A percentile compares a stretch with the other conserved stretches of the same genome.
phyloP scores from a whole-genome alignment of 1,140 invertebrate species.

The Drosophila lowei region DNA sequence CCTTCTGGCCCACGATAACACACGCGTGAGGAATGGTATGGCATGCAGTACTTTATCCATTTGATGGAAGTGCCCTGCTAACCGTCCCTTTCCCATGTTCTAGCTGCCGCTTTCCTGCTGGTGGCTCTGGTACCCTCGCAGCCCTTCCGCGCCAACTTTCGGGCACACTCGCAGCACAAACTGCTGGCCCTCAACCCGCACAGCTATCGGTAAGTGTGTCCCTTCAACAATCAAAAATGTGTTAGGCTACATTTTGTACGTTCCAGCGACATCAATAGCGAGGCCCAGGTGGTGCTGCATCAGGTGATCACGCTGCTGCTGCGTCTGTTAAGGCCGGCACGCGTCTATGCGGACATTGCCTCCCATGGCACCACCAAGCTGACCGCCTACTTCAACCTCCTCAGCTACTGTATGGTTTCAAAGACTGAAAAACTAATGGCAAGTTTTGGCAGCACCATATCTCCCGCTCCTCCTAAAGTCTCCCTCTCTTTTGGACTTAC shows the following conservation, averaged over 20 bases:
- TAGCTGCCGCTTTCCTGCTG: constrained; percentile 92
- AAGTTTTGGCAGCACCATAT: constrained; percentile 57
- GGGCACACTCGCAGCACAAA: constrained; percentile 83
- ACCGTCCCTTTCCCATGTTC: constrained; percentile 61
- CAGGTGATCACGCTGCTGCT: constrained; percentile 92
- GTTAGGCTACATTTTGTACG: background rate
- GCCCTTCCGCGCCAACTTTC: constrained; percentile 93
- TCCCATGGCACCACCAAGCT: constrained; percentile 95
- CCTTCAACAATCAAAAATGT: background rate
- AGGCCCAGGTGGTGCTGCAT: constrained; percentile 91
- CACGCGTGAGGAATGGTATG: constrained; percentile 91
- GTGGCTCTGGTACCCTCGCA: constrained; percentile 94
- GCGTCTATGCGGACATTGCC: constrained; percentile 92
- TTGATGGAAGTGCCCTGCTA: background rate
- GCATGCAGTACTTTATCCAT: background rate
- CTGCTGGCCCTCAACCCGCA: constrained; percentile 68
- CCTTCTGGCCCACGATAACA: constrained; percentile 92
- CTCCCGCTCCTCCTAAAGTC: constrained; percentile 3
- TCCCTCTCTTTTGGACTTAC: constrained; percentile 62
- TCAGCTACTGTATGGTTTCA: constrained; percentile 95
- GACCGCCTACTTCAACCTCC: constrained; percentile 94
- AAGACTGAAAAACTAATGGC: constrained; percentile 96
- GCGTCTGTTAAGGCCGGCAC: constrained; percentile 90
- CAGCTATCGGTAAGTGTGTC: constrained; percentile 67
- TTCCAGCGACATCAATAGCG: constrained; percentile 85